Evolutionary conservation across 1,140 invertebrate genomes (phyloP).

Genomic region (Lordiphosa collinella): DNA sequence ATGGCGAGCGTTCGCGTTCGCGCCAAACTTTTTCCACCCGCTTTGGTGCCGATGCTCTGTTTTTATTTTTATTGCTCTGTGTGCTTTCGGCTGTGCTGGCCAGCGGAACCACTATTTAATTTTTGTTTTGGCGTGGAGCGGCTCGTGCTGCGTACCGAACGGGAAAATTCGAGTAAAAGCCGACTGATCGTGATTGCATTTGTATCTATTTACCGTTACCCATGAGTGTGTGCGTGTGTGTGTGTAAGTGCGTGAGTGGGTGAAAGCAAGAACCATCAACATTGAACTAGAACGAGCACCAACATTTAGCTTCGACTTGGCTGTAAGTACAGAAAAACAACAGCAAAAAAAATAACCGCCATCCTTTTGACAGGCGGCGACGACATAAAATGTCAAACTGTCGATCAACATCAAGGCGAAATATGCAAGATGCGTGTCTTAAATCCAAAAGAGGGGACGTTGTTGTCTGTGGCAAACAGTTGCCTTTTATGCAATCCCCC

Average conservation of each 20-base stretch:
- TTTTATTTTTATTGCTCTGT: conserved; percentile 71
- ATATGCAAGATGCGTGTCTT: conserved; percentile 72
- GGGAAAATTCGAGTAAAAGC: conserved; percentile 37
- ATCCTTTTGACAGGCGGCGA: conserved; percentile 66
- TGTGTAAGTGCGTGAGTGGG: conserved; percentile 1
- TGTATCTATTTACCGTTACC: conserved; percentile 26
- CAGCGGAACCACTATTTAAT: conserved; percentile 60
- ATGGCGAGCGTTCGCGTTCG: conserved; percentile 54
- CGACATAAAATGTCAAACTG: conserved; percentile 76
- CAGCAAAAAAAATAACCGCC: conserved; percentile 51
- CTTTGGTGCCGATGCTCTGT: conserved; percentile 52
- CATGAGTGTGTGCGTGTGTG: neutral
- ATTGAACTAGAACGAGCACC: neutral
- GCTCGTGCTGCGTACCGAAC: conserved; percentile 1
- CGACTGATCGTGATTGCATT: conserved; percentile 39
- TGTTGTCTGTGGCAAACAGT: conserved; percentile 16
- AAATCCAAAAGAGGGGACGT: conserved; percentile 53
- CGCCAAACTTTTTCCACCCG: conserved; percentile 55
- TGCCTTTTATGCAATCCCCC: conserved; percentile 61
- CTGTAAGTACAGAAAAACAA: conserved; percentile 10
- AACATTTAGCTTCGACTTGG: neutral
- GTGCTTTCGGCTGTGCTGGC: conserved; percentile 29
- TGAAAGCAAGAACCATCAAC: neutral
- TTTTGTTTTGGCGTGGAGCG: conserved; percentile 67
- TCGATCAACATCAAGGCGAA: conserved; percentile 76